Conservation (phyloP, 2,888 invertebrate genomes). For the Alloscopus bannaensis region DNA sequence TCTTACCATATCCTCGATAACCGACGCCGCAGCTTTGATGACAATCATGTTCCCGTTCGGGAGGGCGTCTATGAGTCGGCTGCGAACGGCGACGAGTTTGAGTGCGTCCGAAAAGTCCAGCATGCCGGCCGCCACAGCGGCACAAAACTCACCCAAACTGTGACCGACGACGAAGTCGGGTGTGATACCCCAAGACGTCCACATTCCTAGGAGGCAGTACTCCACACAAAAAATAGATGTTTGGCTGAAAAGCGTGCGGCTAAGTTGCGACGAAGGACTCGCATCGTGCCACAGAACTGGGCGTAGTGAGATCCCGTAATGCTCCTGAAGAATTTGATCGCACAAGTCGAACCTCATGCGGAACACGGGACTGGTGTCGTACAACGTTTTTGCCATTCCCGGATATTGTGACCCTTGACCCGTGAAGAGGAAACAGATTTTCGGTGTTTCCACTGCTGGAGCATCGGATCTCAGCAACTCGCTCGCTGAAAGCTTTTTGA, state of each 20-base stretch:
- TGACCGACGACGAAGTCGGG: slow-evolving; percentile 64
- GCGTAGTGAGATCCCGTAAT: slow-evolving; percentile 20
- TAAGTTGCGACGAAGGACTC: slow-evolving; percentile 10
- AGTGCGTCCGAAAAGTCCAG: slow-evolving; percentile 45
- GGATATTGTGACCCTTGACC: slow-evolving; percentile 51
- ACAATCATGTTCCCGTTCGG: slow-evolving; percentile 49
- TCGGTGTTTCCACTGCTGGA: background rate
- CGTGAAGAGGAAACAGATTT: slow-evolving; percentile 52
- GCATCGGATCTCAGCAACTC: background rate
- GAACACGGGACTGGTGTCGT: slow-evolving; percentile 39
- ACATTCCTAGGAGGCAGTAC: slow-evolving; percentile 45
- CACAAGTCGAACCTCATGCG: slow-evolving; percentile 45
- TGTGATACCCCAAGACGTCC: slow-evolving; percentile 54
- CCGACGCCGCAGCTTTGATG: slow-evolving; percentile 28
- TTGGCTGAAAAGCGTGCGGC: slow-evolving; percentile 54
- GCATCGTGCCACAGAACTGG: slow-evolving; percentile 39
- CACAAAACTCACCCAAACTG: slow-evolving; percentile 62
- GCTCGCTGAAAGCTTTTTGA: background rate
- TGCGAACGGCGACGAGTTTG: slow-evolving; percentile 49
- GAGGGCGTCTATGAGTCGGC: slow-evolving; percentile 45
- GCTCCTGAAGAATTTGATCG: slow-evolving; percentile 14
- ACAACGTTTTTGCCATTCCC: slow-evolving; percentile 52
- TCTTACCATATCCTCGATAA: background rate
- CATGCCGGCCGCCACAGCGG: slow-evolving; percentile 53
- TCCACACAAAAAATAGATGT: slow-evolving; percentile 62